Base-by-base conservation (phyloP, 2,113 vertebrate species). In the Daphoenositta chrysoptera region DNA sequence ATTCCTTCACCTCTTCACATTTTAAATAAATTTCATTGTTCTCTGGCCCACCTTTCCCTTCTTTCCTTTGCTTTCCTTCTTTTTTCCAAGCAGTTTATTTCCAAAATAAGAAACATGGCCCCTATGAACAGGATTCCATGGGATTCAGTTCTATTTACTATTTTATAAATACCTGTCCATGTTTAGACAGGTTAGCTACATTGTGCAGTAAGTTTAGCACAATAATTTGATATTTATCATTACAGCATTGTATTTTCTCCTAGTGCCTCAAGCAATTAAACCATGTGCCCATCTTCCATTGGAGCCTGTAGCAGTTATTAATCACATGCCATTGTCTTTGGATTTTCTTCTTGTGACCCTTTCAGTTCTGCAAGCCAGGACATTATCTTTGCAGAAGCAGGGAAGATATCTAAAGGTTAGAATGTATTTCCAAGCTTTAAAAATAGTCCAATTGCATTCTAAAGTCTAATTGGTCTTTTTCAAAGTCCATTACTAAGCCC, bases 231-330 rank as follows among this genome's bases (percentile, higher is more conserved):
- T 91, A 83, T 71, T 84, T 95, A 89, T 82, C 89, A 45, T 79
- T 89, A 48, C 48, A 33, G 65, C 42, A 80, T 15, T 91, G 63
- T 80, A n/a, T 83, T 93, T 91, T 85, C 87, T 80, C 70, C 54
- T n/a, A 28, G 54, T 60, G 47, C 73, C 91, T 83, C 63, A 51
- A 80, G 75, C 82, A 95, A 95, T 96, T 94, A 95, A 93, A 88
- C 71, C 13, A 31, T 45, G 64, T 91, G 87, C 56, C 45, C 58
- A 66, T 96, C 82, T 91, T 93, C 70, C 4, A 2, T 27, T 72
- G 70, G 83, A 93, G 88, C 75, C 54, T 94, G 57, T 40, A 80
- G 47, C 48, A 93, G 83, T 86, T 95, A 96, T 91, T 94, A 91
- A 90, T 89, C 77, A 89, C 83, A 94, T 68, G 16, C 68, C 69